Evolutionary conservation across 2,797 vertebrate species (phyloP), one percentile per base, ranked within the genome.

Genomic region (Zalophus californianus): DNA sequence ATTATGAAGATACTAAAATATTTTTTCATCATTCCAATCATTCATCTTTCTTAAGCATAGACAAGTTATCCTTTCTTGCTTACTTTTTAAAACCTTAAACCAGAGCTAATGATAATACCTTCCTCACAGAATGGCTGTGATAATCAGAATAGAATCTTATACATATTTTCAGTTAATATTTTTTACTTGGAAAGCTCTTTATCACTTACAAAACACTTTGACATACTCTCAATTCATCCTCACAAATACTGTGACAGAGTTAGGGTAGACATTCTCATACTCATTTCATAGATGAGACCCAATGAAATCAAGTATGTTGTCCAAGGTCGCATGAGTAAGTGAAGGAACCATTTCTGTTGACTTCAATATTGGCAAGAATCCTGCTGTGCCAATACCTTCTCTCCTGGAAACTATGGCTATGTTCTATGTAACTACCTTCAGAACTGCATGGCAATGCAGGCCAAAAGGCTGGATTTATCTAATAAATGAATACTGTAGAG

Each of bases 131-230:
- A n/a, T 82, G 4, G 5, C 27, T 95, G 8, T 79, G 48, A 84
- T 56, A 85, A 64, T 48, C 68, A 90, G 64, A 29, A 50, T 25
- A 38, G 21, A 3, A 68, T 13, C 29, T 80, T 68, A 73, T 12
- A 80, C 4, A 14, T 32, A 73, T n/a, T 89, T 80, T 68, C 20
- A 11, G 54, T 85, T 78, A 79, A 82, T 85, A 82, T 66, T 10
- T 95, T 87, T 50, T 27, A 73, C 38, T 90, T 90, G n/a, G 38
- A 86, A 73, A 88, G n/a, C 21, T 73, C 48, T 84, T 93, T 78
- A n/a, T 54, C n/a, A 90, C 82, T 62, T 68, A 66, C 18, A 54
- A 75, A 90, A 94, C 8, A 86, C 23, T 88, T 62, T 77, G 41
- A 32, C 13, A n/a, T 48, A 73, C 5, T 80, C 75, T 90, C 48